Conservation (phyloP, 2,888 invertebrate species). For the Eustalomyia histrio region DNA sequence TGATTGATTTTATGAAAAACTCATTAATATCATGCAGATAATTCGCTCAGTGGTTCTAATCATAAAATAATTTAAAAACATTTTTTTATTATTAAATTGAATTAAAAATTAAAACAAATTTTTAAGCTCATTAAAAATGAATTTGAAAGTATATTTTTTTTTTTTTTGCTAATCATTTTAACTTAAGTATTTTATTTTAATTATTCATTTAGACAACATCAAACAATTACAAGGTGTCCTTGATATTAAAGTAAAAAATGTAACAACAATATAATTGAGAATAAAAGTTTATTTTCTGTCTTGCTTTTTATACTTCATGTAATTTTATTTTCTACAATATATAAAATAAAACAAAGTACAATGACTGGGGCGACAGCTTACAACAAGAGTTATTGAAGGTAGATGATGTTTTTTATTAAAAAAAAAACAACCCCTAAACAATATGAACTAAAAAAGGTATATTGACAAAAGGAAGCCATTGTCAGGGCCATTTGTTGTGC, state of each 20-base stretch:
- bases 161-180: constrained; percentile 15
- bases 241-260: constrained; percentile 37
- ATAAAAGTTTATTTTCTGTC: constrained; percentile 17
- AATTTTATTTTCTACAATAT: constrained; percentile 3
- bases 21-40: no score
- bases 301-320: constrained; percentile 2
- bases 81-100: neutral
- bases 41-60: no score
- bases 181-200: constrained; percentile 43
- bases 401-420: constrained; percentile 23
- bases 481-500: constrained; percentile 37
- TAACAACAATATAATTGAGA: constrained; percentile 1
- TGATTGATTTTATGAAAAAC: no score
- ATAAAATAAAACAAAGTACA: constrained; percentile 35
- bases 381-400: constrained; percentile 13
- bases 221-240: constrained; percentile 42
- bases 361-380: constrained; percentile 38
- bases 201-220: constrained; percentile 44
- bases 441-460: constrained; percentile 17
- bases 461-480: constrained; percentile 46
- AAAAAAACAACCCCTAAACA: constrained; percentile 38
- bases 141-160: constrained; percentile 1
- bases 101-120: neutral
- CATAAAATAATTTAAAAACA: no score
- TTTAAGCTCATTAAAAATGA: constrained; percentile 22